Evolutionary conservation across 2,888 invertebrate genomes (phyloP).

Genomic region (Heliconius erato): DNA sequence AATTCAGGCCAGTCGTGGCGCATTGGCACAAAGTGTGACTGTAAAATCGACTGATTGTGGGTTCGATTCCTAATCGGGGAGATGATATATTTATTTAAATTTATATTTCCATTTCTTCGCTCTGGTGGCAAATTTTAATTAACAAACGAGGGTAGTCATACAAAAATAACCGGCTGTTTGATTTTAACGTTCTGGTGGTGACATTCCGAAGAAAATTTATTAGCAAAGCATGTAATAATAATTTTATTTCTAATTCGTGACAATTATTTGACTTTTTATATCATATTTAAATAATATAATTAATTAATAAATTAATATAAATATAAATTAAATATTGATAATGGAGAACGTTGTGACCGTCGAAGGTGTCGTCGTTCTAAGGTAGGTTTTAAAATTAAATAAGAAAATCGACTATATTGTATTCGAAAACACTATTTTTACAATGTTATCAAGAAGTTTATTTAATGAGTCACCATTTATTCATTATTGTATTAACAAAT

Average conservation of each 20-base stretch:
- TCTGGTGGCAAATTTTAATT: not conserved
- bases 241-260: not conserved
- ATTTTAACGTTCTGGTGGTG: not conserved
- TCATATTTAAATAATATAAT: constrained; percentile 44
- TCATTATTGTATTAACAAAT: constrained; percentile 28
- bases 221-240: not conserved
- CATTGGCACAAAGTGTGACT: too few relatives aligned
- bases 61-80: too few relatives aligned
- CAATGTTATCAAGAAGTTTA: not conserved
- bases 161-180: not conserved
- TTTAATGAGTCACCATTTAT: constrained; percentile 21
- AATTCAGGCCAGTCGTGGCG: too few relatives aligned
- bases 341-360: constrained; percentile 63
- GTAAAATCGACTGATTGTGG: too few relatives aligned
- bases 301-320: not conserved
- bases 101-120: too few relatives aligned
- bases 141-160: not conserved
- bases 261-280: constrained; percentile 10
- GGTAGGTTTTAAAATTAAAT: constrained; percentile 60
- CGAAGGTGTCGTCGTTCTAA: constrained; percentile 66
- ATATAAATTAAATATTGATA: constrained; percentile 49
- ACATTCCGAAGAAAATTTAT: not conserved
- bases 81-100: too few relatives aligned
- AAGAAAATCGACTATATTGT: not conserved
- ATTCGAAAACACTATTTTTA: constrained; percentile 22